Evolutionary conservation across 2,113 vertebrate species (phyloP).

Genomic region (Ammodytes marinus): DNA sequence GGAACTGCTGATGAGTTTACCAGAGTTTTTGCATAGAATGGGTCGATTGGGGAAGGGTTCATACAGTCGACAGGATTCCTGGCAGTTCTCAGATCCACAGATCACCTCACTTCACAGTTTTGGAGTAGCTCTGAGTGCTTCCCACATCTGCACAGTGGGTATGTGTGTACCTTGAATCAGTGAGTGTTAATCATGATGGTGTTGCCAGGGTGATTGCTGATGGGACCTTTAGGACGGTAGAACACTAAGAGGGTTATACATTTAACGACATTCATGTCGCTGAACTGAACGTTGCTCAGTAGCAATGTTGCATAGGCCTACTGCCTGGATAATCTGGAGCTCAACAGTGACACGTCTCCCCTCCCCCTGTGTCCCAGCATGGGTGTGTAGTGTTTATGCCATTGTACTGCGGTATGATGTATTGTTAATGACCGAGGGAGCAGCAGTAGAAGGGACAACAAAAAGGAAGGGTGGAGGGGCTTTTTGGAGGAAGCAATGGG

Average conservation of each 20-base stretch:
- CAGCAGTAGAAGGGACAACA: constrained; percentile 53
- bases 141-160: constrained; percentile 57
- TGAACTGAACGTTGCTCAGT: constrained; percentile 23
- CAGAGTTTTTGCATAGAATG: constrained; percentile 22
- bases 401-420: constrained; percentile 65
- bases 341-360: constrained; percentile 1
- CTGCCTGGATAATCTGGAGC: neutral
- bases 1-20: constrained; percentile 45
- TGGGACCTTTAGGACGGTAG: constrained; percentile 51
- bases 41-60: constrained; percentile 26
- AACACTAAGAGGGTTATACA: constrained; percentile 75
- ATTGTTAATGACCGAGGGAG: constrained; percentile 74
- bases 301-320: neutral
- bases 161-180: constrained; percentile 49
- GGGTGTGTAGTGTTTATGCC: constrained; percentile 53
- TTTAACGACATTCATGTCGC: constrained; percentile 38
- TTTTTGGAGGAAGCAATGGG: constrained; percentile 64
- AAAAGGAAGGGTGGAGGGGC: constrained; percentile 57
- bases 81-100: constrained; percentile 35
- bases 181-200: constrained; percentile 51
- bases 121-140: constrained; percentile 60
- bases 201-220: constrained; percentile 69
- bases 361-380: constrained; percentile 31
- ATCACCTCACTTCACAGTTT: constrained; percentile 47
- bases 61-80: constrained; percentile 49